A percentile compares a stretch with the other conserved stretches of the same genome.
Conservation (phyloP, 2,797 vertebrate species). For the Emys orbicularis region DNA sequence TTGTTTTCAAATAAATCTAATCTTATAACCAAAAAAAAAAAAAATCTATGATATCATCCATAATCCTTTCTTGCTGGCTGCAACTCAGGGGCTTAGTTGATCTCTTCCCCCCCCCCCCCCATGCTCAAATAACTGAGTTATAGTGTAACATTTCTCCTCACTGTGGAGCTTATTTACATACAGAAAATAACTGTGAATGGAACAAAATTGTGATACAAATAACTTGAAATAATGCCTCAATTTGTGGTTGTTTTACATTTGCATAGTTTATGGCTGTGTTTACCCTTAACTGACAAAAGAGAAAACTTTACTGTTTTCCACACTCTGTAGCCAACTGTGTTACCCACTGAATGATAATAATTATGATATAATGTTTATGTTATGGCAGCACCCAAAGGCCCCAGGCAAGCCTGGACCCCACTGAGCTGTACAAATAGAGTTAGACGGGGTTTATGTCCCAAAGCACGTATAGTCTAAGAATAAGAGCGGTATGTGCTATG, state of each 20-base stretch:
- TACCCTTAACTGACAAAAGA: slow-evolving; percentile 33
- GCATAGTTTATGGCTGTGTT: slow-evolving; percentile 67
- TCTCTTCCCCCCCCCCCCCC: not conserved
- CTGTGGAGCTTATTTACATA: slow-evolving; percentile 73
- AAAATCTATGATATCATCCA: slow-evolving; percentile 35
- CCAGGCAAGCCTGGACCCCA: not conserved
- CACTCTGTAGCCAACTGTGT: not conserved
- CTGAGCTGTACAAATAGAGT: fast-evolving
- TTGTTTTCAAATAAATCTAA: slow-evolving; percentile 66
- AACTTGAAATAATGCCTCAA: slow-evolving; percentile 73
- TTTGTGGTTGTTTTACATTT: slow-evolving; percentile 72
- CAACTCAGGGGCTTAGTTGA: slow-evolving; percentile 11
- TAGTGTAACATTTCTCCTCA: slow-evolving; percentile 63
- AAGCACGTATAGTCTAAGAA: fast-evolving
- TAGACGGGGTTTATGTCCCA: not conserved
- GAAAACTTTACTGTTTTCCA: not conserved
- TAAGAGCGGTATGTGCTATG: not conserved
- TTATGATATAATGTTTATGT: not conserved
- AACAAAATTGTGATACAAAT: slow-evolving; percentile 76
- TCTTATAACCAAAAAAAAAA: slow-evolving; percentile 51
- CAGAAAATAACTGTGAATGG: slow-evolving; percentile 71
- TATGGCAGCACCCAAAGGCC: not conserved
- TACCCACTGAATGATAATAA: not conserved
- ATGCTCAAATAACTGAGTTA: slow-evolving; percentile 67
- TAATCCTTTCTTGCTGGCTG: slow-evolving; percentile 46